Conservation (phyloP, 2,888 invertebrate species). For the Oxycera nigricornis region DNA sequence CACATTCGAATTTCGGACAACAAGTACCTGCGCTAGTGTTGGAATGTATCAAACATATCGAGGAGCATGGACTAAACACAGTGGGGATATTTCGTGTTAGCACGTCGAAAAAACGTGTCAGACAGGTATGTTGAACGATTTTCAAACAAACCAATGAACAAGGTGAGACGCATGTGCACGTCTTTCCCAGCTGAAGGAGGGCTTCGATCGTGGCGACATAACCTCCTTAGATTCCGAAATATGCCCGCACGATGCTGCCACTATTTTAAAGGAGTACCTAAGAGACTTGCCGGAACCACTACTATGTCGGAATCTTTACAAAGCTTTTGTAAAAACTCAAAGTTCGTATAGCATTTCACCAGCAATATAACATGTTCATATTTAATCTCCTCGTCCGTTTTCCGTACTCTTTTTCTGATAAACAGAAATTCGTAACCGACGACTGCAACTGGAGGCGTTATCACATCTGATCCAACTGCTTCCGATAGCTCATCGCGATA, state of each 20-base stretch:
- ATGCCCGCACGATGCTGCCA: constrained; percentile 93
- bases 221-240: constrained; percentile 77
- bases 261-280: constrained; percentile 90
- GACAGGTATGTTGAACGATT: constrained; percentile 72
- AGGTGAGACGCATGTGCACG: not conserved
- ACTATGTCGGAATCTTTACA: constrained; percentile 86
- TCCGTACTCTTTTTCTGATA: constrained; percentile 1
- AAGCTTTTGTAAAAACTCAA: constrained; percentile 89
- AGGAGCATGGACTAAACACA: constrained; percentile 80
- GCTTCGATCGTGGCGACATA: constrained; percentile 84
- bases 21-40: constrained; percentile 79
- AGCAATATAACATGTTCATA: not conserved
- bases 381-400: too few relatives aligned
- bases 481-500: constrained; percentile 88
- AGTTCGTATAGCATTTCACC: constrained; percentile 67
- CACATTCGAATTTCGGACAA: constrained; percentile 53
- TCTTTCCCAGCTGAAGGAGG: constrained; percentile 65
- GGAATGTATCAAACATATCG: constrained; percentile 82
- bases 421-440: constrained; percentile 81
- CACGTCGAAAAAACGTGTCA: constrained; percentile 88
- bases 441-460: constrained; percentile 82
- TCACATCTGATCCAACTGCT: constrained; percentile 84
- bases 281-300: constrained; percentile 92
- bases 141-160: not conserved
- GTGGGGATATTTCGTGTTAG: constrained; percentile 92